Conservation (phyloP, 2,888 invertebrate species). For the Imbricaverruca yamaguchii region DNA sequence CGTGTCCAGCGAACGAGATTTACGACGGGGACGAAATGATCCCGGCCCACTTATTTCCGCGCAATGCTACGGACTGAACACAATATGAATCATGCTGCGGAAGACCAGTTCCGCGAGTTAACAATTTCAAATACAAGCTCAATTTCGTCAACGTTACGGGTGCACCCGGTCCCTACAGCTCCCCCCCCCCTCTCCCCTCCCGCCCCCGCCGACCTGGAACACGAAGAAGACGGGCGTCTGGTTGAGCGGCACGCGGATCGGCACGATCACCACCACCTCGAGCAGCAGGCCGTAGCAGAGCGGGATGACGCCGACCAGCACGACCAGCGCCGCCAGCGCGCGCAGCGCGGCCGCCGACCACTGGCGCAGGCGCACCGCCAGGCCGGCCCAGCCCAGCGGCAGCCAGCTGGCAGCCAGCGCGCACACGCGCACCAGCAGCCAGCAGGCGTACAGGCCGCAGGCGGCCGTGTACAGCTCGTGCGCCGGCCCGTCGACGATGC, state of each 20-base stretch:
- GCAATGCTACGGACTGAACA: too few species aligned
- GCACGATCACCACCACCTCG: slow-evolving; percentile 84
- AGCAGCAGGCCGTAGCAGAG: slow-evolving; percentile 83
- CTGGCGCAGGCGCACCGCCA: slow-evolving; percentile 36
- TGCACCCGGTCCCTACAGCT: too few species aligned
- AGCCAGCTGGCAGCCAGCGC: slow-evolving; percentile 78
- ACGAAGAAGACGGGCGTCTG: slow-evolving; percentile 65
- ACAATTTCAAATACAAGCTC: too few species aligned
- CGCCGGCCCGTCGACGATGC: slow-evolving; percentile 63
- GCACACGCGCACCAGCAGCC: slow-evolving; percentile 77
- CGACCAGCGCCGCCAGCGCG: slow-evolving; percentile 56
- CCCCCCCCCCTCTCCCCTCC: neutral
- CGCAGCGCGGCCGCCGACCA: slow-evolving; percentile 42
- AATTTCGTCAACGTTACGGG: too few species aligned
- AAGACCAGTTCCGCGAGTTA: too few species aligned
- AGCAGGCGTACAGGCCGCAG: slow-evolving; percentile 88
- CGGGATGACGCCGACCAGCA: slow-evolving; percentile 83
- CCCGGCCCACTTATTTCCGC: too few species aligned
- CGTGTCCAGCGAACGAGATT: too few species aligned
- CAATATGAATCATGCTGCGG: too few species aligned
- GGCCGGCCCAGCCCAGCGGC: slow-evolving; percentile 71
- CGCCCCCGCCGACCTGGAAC: slow-evolving; percentile 43
- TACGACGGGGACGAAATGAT: too few species aligned
- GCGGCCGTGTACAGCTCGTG: slow-evolving; percentile 96
- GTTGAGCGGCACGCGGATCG: slow-evolving; percentile 80